Evolutionary conservation across 2,113 vertebrate species (phyloP).

Genomic region (Poeciliopsis occidentalis): DNA sequence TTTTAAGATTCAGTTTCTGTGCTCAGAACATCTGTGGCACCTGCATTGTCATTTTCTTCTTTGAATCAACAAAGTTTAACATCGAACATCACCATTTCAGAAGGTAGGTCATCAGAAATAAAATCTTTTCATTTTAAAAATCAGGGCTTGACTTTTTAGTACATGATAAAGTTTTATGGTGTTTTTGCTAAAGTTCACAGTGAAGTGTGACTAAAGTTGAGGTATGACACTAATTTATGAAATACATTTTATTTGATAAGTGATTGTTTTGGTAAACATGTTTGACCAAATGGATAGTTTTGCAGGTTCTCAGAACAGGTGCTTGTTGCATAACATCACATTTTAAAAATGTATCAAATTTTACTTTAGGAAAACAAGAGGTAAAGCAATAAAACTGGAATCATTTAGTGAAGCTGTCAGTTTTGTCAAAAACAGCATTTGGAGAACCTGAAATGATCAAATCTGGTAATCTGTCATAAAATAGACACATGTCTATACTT

Average conservation of each 20-base stretch:
- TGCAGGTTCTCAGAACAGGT: not conserved
- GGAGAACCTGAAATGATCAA: not conserved
- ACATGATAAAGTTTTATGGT: not conserved
- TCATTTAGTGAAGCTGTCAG: not conserved
- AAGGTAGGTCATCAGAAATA: conserved; percentile 38
- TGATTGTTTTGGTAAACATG: not conserved
- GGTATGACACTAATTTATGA: not conserved
- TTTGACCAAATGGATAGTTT: not conserved
- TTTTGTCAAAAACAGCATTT: conserved; percentile 4
- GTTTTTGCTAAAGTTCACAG: not conserved
- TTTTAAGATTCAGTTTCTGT: not conserved
- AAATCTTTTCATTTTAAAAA: not conserved
- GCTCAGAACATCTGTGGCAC: not conserved
- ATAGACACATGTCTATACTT: not conserved
- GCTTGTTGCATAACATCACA: not conserved
- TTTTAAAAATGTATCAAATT: not conserved
- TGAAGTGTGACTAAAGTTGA: not conserved
- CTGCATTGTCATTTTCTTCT: not conserved
- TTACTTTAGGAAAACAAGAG: not conserved
- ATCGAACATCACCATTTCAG: not conserved
- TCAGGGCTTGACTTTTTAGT: not conserved
- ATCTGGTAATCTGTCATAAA: not conserved
- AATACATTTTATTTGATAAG: not conserved
- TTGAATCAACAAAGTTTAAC: not conserved
- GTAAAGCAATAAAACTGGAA: accelerated